Base-by-base conservation (phyloP, 2,888 invertebrate species). In the Archaeoteleia sp. region DNA sequence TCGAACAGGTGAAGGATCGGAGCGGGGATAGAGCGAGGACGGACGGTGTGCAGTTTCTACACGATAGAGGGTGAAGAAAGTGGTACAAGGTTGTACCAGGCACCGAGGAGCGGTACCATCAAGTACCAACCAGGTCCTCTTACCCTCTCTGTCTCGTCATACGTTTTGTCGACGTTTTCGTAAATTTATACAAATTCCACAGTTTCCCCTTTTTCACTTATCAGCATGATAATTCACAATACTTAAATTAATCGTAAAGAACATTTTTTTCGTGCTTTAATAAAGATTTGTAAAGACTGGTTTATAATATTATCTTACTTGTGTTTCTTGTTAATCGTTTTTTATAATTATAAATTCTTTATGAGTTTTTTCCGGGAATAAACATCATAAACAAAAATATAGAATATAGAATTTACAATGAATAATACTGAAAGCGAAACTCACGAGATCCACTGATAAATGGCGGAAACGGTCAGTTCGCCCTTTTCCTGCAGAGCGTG, bases 371-470 rank as follows among this genome's bases (percentile, higher is more conserved):
- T n/a, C n/a, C n/a, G n/a, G n/a, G n/a, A n/a, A n/a, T n/a, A n/a
- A n/a, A n/a, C n/a, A n/a, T n/a, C n/a, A n/a, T n/a, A n/a, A n/a
- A n/a, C n/a, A n/a, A n/a, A n/a, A n/a, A n/a, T n/a, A n/a, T n/a
- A n/a, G n/a, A n/a, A n/a, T n/a, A n/a, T n/a, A n/a, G n/a, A n/a
- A n/a, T n/a, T n/a, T n/a, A n/a, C n/a, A n/a, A n/a, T n/a, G n/a
- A n/a, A n/a, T n/a, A n/a, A n/a, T n/a, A n/a, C n/a, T n/a, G 9
- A 39, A 7, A 15, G 14, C 5, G 9, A 32, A 77, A 92, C 95
- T 95, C 87, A 95, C 95, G 95, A 95, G 80, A 96, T 95, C 95
- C 95, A 95, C 78, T 93, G 93, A 85, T 96, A 96, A 76, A 96
- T 95, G 51, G 93, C 95, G 3, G 95, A 95, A 25, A 95, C 95